Percentiles rank a stretch among this genome's conserved stretches.
phyloP scores from a whole-genome alignment of 2,888 invertebrate species.

The Melinopterus prodromus region DNA sequence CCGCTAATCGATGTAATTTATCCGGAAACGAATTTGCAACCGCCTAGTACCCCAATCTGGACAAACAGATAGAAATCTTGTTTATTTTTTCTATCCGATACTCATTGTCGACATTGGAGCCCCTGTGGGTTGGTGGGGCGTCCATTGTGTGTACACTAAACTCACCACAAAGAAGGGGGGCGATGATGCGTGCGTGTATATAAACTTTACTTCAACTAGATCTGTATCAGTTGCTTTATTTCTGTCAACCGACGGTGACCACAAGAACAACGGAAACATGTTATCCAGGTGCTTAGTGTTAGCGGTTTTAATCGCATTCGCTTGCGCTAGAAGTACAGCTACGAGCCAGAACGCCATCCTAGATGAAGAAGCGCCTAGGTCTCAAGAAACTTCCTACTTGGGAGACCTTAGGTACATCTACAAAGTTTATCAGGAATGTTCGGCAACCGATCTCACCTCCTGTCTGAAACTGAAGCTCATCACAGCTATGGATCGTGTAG shows the following conservation, averaged over 20 bases:
- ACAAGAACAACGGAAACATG: slow-evolving; percentile 56
- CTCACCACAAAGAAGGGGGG: slow-evolving; percentile 8
- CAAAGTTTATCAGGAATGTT: slow-evolving; percentile 84
- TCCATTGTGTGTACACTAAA: neutral
- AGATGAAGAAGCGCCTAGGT: slow-evolving; percentile 50
- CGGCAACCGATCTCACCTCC: slow-evolving; percentile 71
- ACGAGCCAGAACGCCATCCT: slow-evolving; percentile 61
- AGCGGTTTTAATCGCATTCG: slow-evolving; percentile 65
- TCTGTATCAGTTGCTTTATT: slow-evolving; percentile 55
- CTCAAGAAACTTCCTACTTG: slow-evolving; percentile 60
- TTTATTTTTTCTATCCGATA: slow-evolving; percentile 11
- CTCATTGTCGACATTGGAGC: slow-evolving; percentile 10
- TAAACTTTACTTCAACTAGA: slow-evolving; percentile 56
- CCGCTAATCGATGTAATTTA: neutral
- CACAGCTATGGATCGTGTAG: slow-evolving; percentile 78
- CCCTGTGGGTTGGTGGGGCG: neutral
- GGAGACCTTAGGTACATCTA: slow-evolving; percentile 78
- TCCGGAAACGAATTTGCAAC: slow-evolving; percentile 15
- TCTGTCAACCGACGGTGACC: slow-evolving; percentile 6
- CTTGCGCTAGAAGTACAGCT: slow-evolving; percentile 65
- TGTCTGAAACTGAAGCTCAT: slow-evolving; percentile 83
- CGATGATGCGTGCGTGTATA: slow-evolving; percentile 12
- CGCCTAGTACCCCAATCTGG: neutral
- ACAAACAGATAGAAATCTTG: slow-evolving; percentile 4
- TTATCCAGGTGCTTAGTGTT: slow-evolving; percentile 68